These are phyloP conservation scores for Sebastiscus tertius DNA, from an alignment of 2,797 vertebrate genomes.

Conservation along the genomic window DNA sequence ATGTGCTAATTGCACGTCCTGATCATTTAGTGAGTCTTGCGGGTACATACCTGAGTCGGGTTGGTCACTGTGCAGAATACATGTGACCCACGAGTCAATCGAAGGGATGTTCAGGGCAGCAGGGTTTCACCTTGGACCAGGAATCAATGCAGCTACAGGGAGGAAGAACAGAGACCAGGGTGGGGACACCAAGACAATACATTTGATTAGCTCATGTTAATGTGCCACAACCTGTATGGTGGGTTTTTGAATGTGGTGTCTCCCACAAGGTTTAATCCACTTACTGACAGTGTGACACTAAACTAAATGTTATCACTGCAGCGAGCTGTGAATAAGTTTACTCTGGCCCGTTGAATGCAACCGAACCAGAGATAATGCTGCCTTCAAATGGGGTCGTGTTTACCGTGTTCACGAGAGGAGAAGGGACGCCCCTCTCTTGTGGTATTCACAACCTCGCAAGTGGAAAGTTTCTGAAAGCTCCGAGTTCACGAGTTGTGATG, in stretches of 20 bases:
- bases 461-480: no score
- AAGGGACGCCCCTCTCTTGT: no score
- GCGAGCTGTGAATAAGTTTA: neutral
- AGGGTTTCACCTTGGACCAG: constrained; percentile 87
- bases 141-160: constrained; percentile 83
- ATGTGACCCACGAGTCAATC: constrained; percentile 77
- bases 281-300: neutral
- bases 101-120: constrained; percentile 87
- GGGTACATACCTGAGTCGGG: constrained; percentile 75
- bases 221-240: neutral
- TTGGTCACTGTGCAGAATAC: constrained; percentile 59
- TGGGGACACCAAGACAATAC: neutral
- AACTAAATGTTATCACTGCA: constrained; percentile 2
- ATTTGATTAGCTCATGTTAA: neutral
- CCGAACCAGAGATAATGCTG: neutral
- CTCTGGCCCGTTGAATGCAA: neutral
- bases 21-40: neutral
- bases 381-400: no score
- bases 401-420: no score
- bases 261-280: neutral
- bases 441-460: no score
- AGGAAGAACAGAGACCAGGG: neutral
- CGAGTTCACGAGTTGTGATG: no score
- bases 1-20: neutral
- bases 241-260: neutral